A percentile compares a stretch with the other conserved stretches of the same genome.
phyloP scores from a whole-genome alignment of 2,113 vertebrate species.

The Lamprologus ornatipinnis region DNA sequence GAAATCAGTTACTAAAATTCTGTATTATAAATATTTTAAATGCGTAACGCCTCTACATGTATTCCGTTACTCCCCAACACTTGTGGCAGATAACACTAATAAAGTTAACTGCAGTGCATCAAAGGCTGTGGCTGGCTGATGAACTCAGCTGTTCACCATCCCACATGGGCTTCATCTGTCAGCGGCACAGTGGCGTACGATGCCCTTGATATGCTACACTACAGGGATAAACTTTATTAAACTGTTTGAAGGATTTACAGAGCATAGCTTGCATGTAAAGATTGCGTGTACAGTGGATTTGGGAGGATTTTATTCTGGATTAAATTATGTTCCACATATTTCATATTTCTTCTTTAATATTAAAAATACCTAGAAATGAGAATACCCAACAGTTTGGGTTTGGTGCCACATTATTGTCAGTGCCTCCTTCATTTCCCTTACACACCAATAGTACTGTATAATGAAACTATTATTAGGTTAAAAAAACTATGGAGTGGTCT shows the following conservation, averaged over 20 bases:
- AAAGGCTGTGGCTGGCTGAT: neutral
- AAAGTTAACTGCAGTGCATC: neutral
- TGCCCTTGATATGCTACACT: neutral
- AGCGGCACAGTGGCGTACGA: neutral
- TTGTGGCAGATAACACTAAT: neutral
- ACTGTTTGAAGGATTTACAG: neutral
- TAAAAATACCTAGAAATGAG: neutral
- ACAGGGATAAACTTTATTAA: neutral
- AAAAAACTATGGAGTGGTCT: neutral
- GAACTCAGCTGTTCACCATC: neutral
- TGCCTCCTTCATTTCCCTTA: neutral
- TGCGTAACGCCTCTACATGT: fast-evolving
- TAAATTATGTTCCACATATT: neutral
- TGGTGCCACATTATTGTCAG: neutral
- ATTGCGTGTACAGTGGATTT: neutral
- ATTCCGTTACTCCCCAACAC: fast-evolving
- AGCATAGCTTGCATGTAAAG: neutral
- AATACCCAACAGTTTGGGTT: neutral
- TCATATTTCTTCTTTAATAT: neutral
- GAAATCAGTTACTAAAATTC: fast-evolving
- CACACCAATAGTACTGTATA: neutral
- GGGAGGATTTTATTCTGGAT: neutral
- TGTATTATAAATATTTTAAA: neutral
- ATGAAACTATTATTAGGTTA: neutral
- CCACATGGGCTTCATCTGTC: neutral